These are phyloP conservation scores for Apostichopus japonicus DNA, from an alignment of 35 echinoderm and acorn worm genomes.

Conservation along the genomic window DNA sequence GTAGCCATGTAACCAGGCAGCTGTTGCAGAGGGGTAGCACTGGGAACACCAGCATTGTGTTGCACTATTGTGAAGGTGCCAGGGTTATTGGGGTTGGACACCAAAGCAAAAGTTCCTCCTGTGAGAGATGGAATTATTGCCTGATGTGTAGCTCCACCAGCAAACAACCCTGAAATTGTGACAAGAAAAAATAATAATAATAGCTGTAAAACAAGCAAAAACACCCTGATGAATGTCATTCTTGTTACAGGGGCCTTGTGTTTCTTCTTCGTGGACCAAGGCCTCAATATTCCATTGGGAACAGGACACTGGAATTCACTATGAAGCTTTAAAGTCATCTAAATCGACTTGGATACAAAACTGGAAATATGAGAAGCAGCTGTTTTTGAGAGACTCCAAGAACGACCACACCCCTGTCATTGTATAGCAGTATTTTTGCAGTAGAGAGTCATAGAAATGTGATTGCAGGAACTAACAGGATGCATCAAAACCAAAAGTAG, in stretches of 20 bases:
- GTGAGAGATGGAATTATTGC: slow-evolving; percentile 10
- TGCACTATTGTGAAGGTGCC: slow-evolving; percentile 86
- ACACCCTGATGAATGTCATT: too few species aligned
- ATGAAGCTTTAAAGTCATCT: neutral
- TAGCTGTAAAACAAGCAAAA: too few species aligned
- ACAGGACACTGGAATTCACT: neutral
- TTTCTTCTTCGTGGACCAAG: too few species aligned
- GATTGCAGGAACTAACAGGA: too few species aligned
- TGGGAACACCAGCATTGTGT: slow-evolving; percentile 61
- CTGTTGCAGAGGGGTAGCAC: slow-evolving; percentile 88
- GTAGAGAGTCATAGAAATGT: too few species aligned
- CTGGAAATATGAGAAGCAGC: too few species aligned
- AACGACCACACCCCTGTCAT: too few species aligned
- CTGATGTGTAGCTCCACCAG: slow-evolving; percentile 6
- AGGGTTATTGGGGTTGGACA: slow-evolving; percentile 62
- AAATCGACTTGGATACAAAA: neutral
- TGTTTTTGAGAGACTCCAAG: too few species aligned
- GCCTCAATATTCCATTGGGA: too few species aligned
- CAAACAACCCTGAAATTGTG: slow-evolving; percentile 5
- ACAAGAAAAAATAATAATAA: neutral
- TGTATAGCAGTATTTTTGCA: too few species aligned
- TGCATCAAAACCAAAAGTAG: too few species aligned
- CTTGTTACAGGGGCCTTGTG: too few species aligned
- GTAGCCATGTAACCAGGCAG: slow-evolving; percentile 87
- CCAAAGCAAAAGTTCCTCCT: slow-evolving; percentile 56